Percentiles rank a stretch among this genome's conserved stretches.
Evolutionary conservation across 92 coral and sea anemone genomes (phyloP).

Genomic region (Diadumene lineata): DNA sequence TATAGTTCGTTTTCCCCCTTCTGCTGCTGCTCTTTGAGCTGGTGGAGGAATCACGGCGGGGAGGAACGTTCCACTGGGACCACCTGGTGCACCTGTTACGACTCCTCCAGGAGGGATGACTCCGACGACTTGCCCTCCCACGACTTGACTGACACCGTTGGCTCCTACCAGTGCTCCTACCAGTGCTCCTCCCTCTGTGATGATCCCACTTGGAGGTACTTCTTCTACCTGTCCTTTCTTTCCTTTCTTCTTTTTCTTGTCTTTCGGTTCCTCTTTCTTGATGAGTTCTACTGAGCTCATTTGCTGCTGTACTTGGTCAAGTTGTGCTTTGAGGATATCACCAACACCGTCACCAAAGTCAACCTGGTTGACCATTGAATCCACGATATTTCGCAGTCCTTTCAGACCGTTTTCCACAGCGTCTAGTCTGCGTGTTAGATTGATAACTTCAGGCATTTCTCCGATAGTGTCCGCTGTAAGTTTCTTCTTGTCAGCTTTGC

Average conservation of each 20-base stretch:
- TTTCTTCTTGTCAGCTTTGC: constrained; percentile 59
- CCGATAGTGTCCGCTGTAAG: constrained; percentile 49
- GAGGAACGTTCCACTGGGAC: constrained; percentile 27
- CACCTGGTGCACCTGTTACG: constrained; percentile 39
- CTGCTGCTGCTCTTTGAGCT: constrained; percentile 31
- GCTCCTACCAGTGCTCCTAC: constrained; percentile 29
- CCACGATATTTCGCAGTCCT: constrained; percentile 83
- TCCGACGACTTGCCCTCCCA: constrained; percentile 19
- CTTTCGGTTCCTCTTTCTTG: constrained; percentile 69
- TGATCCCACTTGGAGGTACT: constrained; percentile 67
- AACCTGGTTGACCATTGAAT: constrained; percentile 88
- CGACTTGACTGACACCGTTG: no score
- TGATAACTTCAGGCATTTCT: constrained; percentile 71
- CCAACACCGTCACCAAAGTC: constrained; percentile 88
- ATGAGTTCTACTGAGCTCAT: constrained; percentile 69
- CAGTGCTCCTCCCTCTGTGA: constrained; percentile 69
- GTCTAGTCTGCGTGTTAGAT: constrained; percentile 65
- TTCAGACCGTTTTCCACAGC: constrained; percentile 83
- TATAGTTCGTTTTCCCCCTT: constrained; percentile 40
- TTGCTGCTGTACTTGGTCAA: constrained; percentile 75
- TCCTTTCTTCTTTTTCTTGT: constrained; percentile 64
- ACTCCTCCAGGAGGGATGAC: constrained; percentile 21
- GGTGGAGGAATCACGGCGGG: constrained; percentile 75
- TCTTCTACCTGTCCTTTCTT: constrained; percentile 47
- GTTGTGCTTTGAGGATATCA: constrained; percentile 72